phyloP scores from a whole-genome alignment of 2,113 vertebrate species.

The Centropus unirufus region DNA sequence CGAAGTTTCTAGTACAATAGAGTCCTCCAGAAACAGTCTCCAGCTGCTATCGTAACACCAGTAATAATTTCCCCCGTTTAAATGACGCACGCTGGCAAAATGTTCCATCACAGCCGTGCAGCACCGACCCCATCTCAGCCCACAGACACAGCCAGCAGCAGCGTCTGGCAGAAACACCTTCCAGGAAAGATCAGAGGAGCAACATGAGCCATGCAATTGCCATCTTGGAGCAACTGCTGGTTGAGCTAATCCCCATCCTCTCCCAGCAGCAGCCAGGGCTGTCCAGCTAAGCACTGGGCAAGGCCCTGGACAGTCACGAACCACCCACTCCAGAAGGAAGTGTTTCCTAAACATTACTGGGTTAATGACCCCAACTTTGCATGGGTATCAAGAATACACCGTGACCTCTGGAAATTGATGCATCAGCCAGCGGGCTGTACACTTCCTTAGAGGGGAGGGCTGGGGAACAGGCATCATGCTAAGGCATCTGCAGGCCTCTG shows the following conservation, averaged over 20 bases:
- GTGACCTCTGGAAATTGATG: neutral
- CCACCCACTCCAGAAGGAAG: neutral
- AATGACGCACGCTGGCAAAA: neutral
- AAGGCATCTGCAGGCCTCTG: neutral
- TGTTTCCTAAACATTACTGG: neutral
- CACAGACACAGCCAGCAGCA: neutral
- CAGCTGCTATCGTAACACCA: neutral
- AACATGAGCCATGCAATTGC: neutral
- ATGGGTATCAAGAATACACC: fast-evolving
- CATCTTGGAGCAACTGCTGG: neutral
- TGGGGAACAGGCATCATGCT: fast-evolving
- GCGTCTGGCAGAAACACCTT: neutral
- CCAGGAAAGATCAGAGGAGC: neutral
- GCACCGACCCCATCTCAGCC: fast-evolving
- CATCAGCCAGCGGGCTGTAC: neutral
- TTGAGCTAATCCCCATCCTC: neutral
- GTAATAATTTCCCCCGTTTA: neutral
- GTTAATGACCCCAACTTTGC: neutral
- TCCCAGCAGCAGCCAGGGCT: neutral
- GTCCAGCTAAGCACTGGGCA: neutral
- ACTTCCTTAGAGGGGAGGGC: fast-evolving
- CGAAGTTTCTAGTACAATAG: neutral
- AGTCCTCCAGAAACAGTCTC: neutral
- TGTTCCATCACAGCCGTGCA: neutral
- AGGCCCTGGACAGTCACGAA: neutral